A percentile compares a stretch with the other conserved stretches of the same genome.
phyloP scores from a whole-genome alignment of 2,797 vertebrate species.

The Acipenser ruthenus region DNA sequence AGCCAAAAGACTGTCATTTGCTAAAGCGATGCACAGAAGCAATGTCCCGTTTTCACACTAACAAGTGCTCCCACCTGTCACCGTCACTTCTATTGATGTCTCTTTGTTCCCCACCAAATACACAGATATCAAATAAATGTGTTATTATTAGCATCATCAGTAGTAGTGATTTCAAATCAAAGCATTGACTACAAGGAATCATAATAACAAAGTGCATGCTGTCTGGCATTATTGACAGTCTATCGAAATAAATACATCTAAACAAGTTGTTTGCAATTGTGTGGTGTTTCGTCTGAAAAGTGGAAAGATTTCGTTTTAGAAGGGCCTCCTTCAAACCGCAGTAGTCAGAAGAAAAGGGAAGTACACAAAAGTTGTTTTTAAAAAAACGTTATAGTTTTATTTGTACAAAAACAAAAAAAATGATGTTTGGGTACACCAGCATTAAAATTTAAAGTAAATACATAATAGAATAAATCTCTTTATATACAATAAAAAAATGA shows the following conservation, averaged over 20 bases:
- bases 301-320: too few species aligned
- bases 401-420: conserved; percentile 50
- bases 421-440: conserved; percentile 30
- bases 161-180: not conserved
- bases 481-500: conserved; percentile 90
- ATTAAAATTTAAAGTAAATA: conserved; percentile 66
- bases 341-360: not conserved
- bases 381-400: conserved; percentile 65
- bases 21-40: conserved; percentile 15
- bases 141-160: conserved; percentile 12
- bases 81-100: conserved; percentile 29
- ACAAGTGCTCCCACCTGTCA: conserved; percentile 34
- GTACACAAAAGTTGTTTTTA: conserved; percentile 22
- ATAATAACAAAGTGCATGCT: too few species aligned
- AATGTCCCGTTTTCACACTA: conserved; percentile 7
- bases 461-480: conserved; percentile 94
- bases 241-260: too few species aligned
- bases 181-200: not conserved
- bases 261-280: too few species aligned
- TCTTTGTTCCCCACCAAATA: conserved; percentile 25
- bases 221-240: too few species aligned
- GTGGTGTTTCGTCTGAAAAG: too few species aligned
- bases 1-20: conserved; percentile 1
- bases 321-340: too few species aligned
- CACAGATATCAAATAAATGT: conserved; percentile 13